Percentiles rank a stretch among this genome's conserved stretches.
Evolutionary conservation across 2,113 vertebrate genomes (phyloP).

Genomic region (Acinonyx jubatus): DNA sequence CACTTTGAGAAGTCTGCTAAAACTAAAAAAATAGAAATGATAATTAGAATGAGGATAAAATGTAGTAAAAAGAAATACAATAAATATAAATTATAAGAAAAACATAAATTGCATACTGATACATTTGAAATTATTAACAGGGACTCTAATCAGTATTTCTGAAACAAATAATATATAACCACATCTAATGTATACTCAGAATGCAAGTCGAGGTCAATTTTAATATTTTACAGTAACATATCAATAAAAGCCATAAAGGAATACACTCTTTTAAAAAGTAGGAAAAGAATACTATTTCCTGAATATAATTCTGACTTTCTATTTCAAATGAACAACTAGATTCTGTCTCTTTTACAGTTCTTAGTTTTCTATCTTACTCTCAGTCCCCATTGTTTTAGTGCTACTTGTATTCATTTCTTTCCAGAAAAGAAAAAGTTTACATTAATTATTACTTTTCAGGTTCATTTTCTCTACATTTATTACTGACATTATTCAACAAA

Average conservation of each 20-base stretch:
- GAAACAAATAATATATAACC: background rate
- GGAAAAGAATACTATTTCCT: background rate
- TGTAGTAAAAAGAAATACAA: background rate
- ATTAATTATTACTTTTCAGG: background rate
- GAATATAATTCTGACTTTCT: background rate
- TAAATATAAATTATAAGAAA: background rate
- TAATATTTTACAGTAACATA: background rate
- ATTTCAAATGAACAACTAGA: background rate
- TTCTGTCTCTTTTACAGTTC: background rate
- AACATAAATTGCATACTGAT: background rate
- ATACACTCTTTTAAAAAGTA: background rate
- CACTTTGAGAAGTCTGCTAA: background rate
- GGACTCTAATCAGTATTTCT: background rate
- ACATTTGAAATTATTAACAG: background rate
- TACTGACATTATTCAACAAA: background rate
- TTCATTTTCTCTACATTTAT: background rate
- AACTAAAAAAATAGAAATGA: background rate
- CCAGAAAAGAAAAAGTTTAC: background rate
- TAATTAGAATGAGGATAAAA: background rate
- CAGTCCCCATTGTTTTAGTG: background rate
- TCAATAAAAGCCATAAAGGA: background rate
- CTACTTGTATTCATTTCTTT: background rate
- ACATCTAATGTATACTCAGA: background rate
- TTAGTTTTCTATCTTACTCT: background rate
- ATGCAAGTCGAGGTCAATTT: background rate